Evolutionary conservation across 2,888 invertebrate genomes (phyloP), one percentile per base, ranked within the genome.

Genomic region (Cancer borealis): DNA sequence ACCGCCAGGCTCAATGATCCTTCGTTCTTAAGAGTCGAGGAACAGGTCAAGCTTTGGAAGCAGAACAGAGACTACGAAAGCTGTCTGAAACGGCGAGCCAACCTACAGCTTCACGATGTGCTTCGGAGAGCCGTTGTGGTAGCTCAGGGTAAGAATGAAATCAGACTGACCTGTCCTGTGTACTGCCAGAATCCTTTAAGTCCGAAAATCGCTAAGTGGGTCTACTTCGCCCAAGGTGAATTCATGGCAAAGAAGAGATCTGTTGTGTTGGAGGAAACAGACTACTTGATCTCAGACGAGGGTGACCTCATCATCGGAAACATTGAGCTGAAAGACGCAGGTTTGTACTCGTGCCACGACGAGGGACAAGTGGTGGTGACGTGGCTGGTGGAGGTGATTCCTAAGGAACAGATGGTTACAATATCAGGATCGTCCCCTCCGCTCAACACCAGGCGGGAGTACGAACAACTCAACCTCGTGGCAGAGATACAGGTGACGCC

Each of bases 361-460:
- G 79, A 79, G 30, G 30, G 30, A 5, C 26, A 79, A 30, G 30
- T 79, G 30, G 79, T 30, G 0, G 79, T 30, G 79, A 26, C 30
- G 30, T 79, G 79, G 79, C 79, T 79, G 30, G 30, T 79, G 79
- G 79, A 30, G 10, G 79, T 79, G 79, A 79, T 79, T 79, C 79
- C 30, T 12, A 26, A 79, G 30, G 14, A 30, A 6, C 30, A 30
- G 30, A 3, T 30, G 4, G 14, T 26, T 12, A 30, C 5, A 17
- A 79, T 30, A 3, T 30, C 26, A 12, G 79, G 30, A 6, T 79
- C 30, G 10, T 30, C 30, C 2, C 79, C 79, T 26, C 79, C 30
- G 26, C 10, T 8, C 6, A 79, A 21, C 14, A 26, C 12, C 30
- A 79, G 8, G 12, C 26, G 30, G 79, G 30, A 26, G 2, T 30